Percentiles rank a stretch among this genome's conserved stretches.
These are phyloP conservation scores for Tetramorium bicarinatum DNA, from an alignment of 2,888 invertebrate genomes.

Conservation along the genomic window DNA sequence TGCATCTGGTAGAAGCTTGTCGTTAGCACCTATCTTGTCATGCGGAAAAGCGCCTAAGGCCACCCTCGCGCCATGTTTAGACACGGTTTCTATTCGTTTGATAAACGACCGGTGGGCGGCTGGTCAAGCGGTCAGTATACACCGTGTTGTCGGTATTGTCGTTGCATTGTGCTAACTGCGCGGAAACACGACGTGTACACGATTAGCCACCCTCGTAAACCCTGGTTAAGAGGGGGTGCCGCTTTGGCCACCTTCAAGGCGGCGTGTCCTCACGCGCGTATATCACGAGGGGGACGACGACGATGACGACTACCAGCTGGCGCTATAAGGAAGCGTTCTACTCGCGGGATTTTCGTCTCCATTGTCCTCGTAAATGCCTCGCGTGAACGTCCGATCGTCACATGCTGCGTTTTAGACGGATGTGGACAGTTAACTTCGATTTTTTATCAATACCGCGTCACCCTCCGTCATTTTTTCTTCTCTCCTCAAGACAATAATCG, in stretches of 20 bases:
- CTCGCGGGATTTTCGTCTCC: slow-evolving; percentile 66
- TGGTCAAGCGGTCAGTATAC: slow-evolving; percentile 69
- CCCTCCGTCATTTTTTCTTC: slow-evolving; percentile 20
- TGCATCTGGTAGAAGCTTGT: slow-evolving; percentile 28
- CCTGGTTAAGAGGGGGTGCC: slow-evolving; percentile 21
- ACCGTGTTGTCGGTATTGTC: slow-evolving; percentile 79
- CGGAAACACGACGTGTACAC: slow-evolving; percentile 72
- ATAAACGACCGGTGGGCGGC: slow-evolving; percentile 72
- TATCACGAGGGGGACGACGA: slow-evolving; percentile 51
- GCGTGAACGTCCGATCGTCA: slow-evolving; percentile 72
- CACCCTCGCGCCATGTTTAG: slow-evolving; percentile 82
- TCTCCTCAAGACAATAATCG: slow-evolving; percentile 19
- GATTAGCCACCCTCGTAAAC: slow-evolving; percentile 65
- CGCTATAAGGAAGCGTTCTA: slow-evolving; percentile 56
- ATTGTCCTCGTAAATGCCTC: slow-evolving; percentile 73
- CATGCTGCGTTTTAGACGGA: slow-evolving; percentile 70
- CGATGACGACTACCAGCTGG: slow-evolving; percentile 71
- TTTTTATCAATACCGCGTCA: slow-evolving; percentile 49
- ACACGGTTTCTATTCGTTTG: slow-evolving; percentile 78
- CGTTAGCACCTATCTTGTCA: slow-evolving; percentile 39
- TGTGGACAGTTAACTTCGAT: slow-evolving; percentile 65
- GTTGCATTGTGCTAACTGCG: slow-evolving; percentile 78
- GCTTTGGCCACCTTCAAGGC: slow-evolving; percentile 42
- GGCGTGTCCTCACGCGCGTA: slow-evolving; percentile 46
- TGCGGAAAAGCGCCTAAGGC: slow-evolving; percentile 51